Percentiles rank a stretch among this genome's conserved stretches.
These are phyloP conservation scores for Dryoscopus gambensis DNA, from an alignment of 2,113 vertebrate genomes.

Conservation along the genomic window DNA sequence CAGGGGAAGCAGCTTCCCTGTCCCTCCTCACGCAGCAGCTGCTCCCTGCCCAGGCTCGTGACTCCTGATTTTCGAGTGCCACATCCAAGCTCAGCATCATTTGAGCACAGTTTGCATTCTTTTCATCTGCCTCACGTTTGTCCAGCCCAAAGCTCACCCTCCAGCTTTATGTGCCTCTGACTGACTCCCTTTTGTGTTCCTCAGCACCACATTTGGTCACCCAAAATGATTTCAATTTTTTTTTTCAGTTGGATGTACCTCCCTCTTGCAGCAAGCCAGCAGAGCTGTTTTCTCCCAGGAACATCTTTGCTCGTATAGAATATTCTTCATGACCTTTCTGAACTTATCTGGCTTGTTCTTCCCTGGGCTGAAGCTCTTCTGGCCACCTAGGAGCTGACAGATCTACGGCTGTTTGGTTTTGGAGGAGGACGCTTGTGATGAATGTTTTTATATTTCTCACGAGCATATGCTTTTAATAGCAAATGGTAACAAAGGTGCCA, in stretches of 20 bases:
- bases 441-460: neutral
- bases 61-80: neutral
- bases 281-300: neutral
- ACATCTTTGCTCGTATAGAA: neutral
- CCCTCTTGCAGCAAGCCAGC: neutral
- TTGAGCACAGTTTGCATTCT: neutral
- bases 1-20: neutral
- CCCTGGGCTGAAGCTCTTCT: neutral
- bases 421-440: neutral
- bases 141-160: neutral
- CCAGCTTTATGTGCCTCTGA: neutral
- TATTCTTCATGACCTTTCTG: neutral
- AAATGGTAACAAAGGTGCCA: neutral
- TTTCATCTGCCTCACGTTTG: neutral
- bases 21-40: neutral
- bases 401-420: neutral
- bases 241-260: neutral
- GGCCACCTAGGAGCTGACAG: neutral
- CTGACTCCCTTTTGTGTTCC: neutral
- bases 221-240: neutral
- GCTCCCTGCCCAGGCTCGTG: rapidly evolving
- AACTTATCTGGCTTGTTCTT: neutral
- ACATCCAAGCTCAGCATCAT: neutral
- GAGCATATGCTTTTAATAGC: constrained; percentile 40
- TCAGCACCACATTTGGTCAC: neutral